Evolutionary conservation across 1,140 invertebrate genomes (phyloP), one percentile per base, ranked within the genome.

Genomic region (Drosophila erecta): DNA sequence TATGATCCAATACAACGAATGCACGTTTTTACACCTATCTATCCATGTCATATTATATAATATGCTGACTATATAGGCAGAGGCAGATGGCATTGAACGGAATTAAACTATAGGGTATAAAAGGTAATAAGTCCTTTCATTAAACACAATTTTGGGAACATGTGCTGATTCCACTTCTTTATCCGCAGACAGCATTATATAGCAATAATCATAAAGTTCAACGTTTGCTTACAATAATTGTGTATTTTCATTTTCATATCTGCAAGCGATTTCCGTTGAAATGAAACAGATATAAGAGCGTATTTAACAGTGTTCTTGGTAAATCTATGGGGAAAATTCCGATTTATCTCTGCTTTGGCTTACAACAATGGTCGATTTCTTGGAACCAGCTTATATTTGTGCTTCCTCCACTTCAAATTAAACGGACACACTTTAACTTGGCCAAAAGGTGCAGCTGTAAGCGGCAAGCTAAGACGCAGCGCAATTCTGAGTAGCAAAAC

Each of bases 381-480:
- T 30, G 11, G 4, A 53, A 47, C 8, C 14, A 2, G 1, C n/a
- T 20, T 44, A 17, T 22, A 11, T 44, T 51, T 50, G 10, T 14
- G 11, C 2, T 3, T 12, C 14, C 44, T 24, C 14, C 50, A 53
- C n/a, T 56, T 35, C 35, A 58, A 58, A 61, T 55, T 43, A 57
- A 79, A 69, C 54, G 44, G 64, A 69, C 27, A 76, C 73, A 77
- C 46, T 77, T 77, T 69, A 69, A 69, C 56, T 69, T 77, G 54
- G 56, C 38, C 65, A 22, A 80, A 55, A 71, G 59, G 47, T 70
- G 55, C 71, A 76, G 46, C 70, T 62, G 62, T 27, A 14, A 71
- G 54, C 53, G 55, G 17, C 17, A 65, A 58, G 38, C 17, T 17
- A 65, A 53, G 61, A 74, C 11, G 38, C 10, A 46, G 40, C 54